phyloP scores from a whole-genome alignment of 2,797 vertebrate genomes.

The Coluber constrictor region DNA sequence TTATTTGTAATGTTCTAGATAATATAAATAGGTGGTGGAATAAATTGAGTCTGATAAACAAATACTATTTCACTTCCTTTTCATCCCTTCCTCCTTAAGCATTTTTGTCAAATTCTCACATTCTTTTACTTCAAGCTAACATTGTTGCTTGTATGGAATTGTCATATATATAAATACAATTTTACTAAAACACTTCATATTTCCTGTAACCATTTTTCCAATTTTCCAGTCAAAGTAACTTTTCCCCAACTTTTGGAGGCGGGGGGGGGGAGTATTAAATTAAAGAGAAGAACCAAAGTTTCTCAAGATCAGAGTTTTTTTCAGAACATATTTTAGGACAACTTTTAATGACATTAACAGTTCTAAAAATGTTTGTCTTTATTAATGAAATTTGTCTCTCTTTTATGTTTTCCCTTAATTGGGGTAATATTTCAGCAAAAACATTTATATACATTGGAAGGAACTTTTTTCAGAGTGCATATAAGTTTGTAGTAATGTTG shows the following conservation, averaged over 20 bases:
- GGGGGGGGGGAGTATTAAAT: neutral
- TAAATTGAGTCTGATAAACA: neutral
- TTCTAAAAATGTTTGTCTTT: neutral
- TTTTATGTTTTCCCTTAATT: neutral
- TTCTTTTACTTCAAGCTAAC: neutral
- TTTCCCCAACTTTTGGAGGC: neutral
- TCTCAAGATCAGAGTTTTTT: neutral
- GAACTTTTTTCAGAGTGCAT: neutral
- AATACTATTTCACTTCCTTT: neutral
- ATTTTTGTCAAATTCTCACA: neutral
- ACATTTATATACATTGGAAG: neutral
- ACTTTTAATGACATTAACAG: neutral
- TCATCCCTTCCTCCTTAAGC: neutral
- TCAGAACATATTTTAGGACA: neutral
- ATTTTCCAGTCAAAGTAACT: slow-evolving; percentile 18
- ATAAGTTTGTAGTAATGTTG: neutral
- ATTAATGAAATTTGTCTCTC: neutral
- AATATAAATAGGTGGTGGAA: neutral
- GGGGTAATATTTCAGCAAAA: neutral
- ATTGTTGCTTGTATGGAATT: neutral
- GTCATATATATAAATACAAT: neutral
- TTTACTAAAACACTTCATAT: slow-evolving; percentile 13
- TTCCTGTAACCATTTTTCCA: neutral
- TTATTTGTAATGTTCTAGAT: neutral
- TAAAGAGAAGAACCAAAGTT: neutral